phyloP scores from a whole-genome alignment of 2,113 vertebrate species.

The Pseudonaja textilis region DNA sequence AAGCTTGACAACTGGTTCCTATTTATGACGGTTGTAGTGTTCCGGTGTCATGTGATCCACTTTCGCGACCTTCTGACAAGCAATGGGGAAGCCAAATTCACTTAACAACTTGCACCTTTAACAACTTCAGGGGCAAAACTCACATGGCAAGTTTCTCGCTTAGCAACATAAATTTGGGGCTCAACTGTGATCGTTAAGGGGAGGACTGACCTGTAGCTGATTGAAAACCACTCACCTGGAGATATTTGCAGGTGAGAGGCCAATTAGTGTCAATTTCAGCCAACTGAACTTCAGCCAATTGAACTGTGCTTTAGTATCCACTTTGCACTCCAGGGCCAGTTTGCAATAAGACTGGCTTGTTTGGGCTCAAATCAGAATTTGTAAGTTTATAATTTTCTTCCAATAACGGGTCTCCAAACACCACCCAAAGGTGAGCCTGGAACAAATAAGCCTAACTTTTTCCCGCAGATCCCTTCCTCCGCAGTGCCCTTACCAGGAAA shows the following conservation, averaged over 20 bases:
- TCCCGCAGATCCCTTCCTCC: neutral
- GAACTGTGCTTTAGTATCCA: neutral
- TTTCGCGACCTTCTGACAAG: neutral
- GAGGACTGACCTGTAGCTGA: neutral
- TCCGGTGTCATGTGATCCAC: neutral
- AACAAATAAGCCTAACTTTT: neutral
- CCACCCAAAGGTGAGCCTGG: neutral
- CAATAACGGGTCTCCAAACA: neutral
- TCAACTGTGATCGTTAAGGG: neutral
- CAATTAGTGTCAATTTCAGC: neutral
- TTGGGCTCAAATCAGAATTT: neutral
- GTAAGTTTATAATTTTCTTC: neutral
- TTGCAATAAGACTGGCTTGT: neutral
- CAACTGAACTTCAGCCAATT: neutral
- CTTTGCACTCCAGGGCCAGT: too few relatives aligned
- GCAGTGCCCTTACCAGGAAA: conserved; percentile 76
- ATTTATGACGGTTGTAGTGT: neutral
- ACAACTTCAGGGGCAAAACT: neutral
- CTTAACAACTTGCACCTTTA: neutral
- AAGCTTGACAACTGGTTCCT: neutral
- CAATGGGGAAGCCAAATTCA: neutral
- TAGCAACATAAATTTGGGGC: neutral
- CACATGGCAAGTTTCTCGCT: neutral
- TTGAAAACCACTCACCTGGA: too few relatives aligned
- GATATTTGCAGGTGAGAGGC: neutral